Conservation (phyloP, 1,140 invertebrate genomes). For the Drosophila nigrodunni region DNA sequence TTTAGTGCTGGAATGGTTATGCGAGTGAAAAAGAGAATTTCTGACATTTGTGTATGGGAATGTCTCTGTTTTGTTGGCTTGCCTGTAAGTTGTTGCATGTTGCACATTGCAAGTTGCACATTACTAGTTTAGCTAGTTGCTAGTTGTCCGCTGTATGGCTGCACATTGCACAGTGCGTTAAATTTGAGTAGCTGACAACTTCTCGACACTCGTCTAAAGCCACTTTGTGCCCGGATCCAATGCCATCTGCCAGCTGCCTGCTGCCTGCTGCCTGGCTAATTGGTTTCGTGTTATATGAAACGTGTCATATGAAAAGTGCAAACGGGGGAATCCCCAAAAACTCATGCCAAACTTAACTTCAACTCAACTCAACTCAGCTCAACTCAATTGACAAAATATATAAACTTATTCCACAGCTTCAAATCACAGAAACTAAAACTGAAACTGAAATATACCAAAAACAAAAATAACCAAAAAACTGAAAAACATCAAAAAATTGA, state of each 20-base stretch:
- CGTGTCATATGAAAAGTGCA: slow-evolving; percentile 36
- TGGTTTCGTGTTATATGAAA: slow-evolving; percentile 55
- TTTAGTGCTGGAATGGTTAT: slow-evolving; percentile 22
- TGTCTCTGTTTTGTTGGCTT: slow-evolving; percentile 3
- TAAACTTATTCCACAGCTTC: slow-evolving; percentile 17
- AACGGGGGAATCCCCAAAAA: slow-evolving; percentile 12
- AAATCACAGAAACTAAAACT: slow-evolving; percentile 21
- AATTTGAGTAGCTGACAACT: slow-evolving; percentile 62
- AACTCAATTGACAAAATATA: slow-evolving; percentile 32
- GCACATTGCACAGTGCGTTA: slow-evolving; percentile 51
- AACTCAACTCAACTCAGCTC: slow-evolving; percentile 14
- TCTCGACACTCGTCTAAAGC: slow-evolving; percentile 29
- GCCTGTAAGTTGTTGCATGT: slow-evolving; percentile 36
- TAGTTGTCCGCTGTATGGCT: slow-evolving; percentile 21
- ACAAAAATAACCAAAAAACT: not conserved
- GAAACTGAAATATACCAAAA: slow-evolving; percentile 14
- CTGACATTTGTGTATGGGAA: slow-evolving; percentile 23
- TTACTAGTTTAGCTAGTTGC: slow-evolving; percentile 23
- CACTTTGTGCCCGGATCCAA: slow-evolving; percentile 12
- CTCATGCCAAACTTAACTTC: not conserved
- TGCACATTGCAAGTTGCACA: slow-evolving; percentile 22
- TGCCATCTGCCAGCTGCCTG: slow-evolving; percentile 3
- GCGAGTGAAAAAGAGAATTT: slow-evolving; percentile 26
- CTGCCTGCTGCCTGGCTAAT: slow-evolving; percentile 37
- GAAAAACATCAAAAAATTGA: too few species aligned